Evolutionary conservation across 2,797 vertebrate species (phyloP), one percentile per base, ranked within the genome.

Genomic region (Rhinichthys osculus): DNA sequence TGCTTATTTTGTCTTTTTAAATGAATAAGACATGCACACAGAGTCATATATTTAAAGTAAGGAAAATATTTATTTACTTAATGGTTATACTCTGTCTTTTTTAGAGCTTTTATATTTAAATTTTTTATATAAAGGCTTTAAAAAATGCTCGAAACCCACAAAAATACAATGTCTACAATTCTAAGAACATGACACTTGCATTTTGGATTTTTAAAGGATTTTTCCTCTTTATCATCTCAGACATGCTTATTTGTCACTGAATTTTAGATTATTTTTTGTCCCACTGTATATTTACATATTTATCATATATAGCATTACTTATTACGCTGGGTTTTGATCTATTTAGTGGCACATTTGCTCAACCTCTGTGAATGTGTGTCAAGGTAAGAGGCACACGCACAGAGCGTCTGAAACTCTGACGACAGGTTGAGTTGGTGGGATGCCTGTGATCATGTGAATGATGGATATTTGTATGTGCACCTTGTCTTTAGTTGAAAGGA

Each of bases 391-490:
- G 79, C 33, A 67, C 38, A 86, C 59, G 66, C 82, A 85, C 74
- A 70, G 8, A 38, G 79, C 30, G 42, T 70, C 66, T 67, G 38
- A 69, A 82, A 59, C 62, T 78, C 47, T 44, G 54, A 82, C 67
- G 72, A 82, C 85, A 86, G 62, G 47, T 76, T 40, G 79, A 76
- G 83, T 50, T 84, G 79, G 85, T 82, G 73, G 71, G 80, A 69
- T 82, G 85, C 82, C 85, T 92, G 79, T 88, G 91, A 93, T 93
- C 85, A 88, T 66, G 66, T 64, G 66, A 62, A 83, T 81, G 91
- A 93, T 84, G 89, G 89, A 90, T 92, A 93, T 93, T 90, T 89
- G 88, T 91, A 91, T 21, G 87, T 91, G 89, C 91, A 88, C 85
- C 84, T 91, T 89, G 83, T 90, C 90, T 92, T 91, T 90, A 82